These are phyloP conservation scores for Anthoscopus minutus DNA, from an alignment of 2,113 vertebrate species.

Conservation along the genomic window DNA sequence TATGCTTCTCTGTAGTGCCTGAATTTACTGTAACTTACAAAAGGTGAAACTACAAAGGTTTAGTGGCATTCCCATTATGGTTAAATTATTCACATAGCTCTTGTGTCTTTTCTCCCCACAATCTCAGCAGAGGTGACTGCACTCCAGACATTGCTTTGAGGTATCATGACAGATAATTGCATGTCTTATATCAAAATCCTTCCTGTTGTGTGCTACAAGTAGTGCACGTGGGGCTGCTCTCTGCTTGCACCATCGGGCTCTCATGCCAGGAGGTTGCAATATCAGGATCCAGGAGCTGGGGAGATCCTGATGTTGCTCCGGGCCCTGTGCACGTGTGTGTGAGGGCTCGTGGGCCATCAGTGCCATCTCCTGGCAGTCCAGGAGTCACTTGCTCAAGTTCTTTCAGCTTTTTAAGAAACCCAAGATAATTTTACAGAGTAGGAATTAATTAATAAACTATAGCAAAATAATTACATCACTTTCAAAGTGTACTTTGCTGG, in stretches of 20 bases:
- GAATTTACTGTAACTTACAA: background rate
- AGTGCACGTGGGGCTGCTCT: background rate
- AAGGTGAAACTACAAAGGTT: background rate
- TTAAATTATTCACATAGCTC: background rate
- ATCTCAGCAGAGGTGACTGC: background rate
- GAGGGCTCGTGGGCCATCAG: background rate
- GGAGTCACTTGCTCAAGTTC: background rate
- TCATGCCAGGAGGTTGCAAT: background rate
- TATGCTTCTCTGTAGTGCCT: background rate
- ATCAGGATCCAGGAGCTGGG: background rate
- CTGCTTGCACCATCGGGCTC: background rate
- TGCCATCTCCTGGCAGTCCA: conserved; percentile 35
- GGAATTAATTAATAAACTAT: background rate
- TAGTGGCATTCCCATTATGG: background rate
- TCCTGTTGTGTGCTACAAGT: background rate
- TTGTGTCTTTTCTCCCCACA: background rate
- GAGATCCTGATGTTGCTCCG: background rate
- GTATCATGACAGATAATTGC: background rate
- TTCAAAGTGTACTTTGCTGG: background rate
- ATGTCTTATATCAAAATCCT: background rate
- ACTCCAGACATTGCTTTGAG: background rate
- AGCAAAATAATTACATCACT: background rate
- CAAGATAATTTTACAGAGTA: background rate
- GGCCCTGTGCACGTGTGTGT: accelerated
- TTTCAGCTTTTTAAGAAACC: background rate